Percentiles rank a stretch among this genome's conserved stretches.
phyloP scores from a whole-genome alignment of 1,140 invertebrate species.

The Dysdera silvatica region DNA sequence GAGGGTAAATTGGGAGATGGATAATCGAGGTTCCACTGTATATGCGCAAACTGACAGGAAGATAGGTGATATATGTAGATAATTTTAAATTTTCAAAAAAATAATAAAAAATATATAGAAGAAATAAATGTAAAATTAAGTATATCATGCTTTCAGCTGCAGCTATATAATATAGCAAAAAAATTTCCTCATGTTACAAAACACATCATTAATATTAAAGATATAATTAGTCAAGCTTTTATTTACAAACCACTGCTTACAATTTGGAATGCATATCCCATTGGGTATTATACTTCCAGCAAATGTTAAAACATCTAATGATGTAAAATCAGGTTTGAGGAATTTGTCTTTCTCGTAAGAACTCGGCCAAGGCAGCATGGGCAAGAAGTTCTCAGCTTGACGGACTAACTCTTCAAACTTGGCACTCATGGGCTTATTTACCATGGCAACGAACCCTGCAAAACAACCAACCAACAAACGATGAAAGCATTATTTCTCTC shows the following conservation, averaged over 20 bases:
- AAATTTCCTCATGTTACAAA: not conserved
- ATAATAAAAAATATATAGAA: not conserved
- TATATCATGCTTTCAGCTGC: not conserved
- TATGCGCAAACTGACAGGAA: too few relatives aligned
- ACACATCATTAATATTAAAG: not conserved
- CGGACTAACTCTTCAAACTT: constrained; percentile 76
- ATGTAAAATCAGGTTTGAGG: constrained; percentile 88
- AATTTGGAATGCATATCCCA: constrained; percentile 96
- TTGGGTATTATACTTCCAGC: constrained; percentile 81
- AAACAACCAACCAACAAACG: not conserved
- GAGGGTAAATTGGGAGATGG: too few relatives aligned
- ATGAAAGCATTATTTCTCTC: too few relatives aligned
- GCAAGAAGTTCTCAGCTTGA: constrained; percentile 62
- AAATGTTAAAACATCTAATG: constrained; percentile 85
- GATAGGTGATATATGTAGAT: not conserved
- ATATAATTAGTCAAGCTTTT: not conserved
- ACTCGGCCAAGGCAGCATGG: constrained; percentile 73
- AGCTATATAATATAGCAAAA: not conserved
- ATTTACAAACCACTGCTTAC: constrained; percentile 48
- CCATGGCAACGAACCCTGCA: constrained; percentile 79
- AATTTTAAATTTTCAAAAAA: not conserved
- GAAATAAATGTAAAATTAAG: not conserved
- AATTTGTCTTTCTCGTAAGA: constrained; percentile 87
- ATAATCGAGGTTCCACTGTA: too few relatives aligned
- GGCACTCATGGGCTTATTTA: constrained; percentile 87